phyloP scores from a whole-genome alignment of 2,113 vertebrate species.

The pig (Sus scrofa) region DNA sequence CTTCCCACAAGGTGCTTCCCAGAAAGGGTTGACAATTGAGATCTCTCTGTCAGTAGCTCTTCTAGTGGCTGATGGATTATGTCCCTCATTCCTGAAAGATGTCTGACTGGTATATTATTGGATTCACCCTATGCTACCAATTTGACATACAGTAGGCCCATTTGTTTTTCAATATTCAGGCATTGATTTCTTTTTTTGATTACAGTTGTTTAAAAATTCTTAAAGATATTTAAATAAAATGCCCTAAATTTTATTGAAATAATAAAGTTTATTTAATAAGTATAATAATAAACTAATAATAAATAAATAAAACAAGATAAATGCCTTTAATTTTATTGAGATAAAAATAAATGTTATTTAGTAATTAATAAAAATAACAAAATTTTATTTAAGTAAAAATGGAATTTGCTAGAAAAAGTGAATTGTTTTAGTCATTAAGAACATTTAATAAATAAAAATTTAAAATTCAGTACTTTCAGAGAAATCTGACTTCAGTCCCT shows the following conservation, averaged over 20 bases:
- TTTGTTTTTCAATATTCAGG: neutral
- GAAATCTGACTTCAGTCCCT: neutral
- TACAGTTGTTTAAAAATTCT: constrained; percentile 26
- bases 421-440: constrained; percentile 19
- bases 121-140: neutral
- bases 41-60: neutral
- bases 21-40: neutral
- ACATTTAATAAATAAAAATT: constrained; percentile 14
- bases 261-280: neutral
- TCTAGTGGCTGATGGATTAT: neutral
- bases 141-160: neutral
- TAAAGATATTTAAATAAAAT: constrained; percentile 31
- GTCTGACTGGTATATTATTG: neutral
- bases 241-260: neutral
- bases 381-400: neutral
- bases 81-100: neutral
- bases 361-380: neutral
- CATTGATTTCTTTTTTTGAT: neutral
- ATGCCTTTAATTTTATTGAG: too few relatives aligned
- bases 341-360: too few relatives aligned
- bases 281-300: neutral
- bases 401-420: neutral
- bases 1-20: neutral
- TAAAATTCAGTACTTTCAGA: constrained; percentile 1
- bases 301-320: too few relatives aligned